Conservation (phyloP, 2,797 vertebrate genomes). For the Steatocranus sp. region DNA sequence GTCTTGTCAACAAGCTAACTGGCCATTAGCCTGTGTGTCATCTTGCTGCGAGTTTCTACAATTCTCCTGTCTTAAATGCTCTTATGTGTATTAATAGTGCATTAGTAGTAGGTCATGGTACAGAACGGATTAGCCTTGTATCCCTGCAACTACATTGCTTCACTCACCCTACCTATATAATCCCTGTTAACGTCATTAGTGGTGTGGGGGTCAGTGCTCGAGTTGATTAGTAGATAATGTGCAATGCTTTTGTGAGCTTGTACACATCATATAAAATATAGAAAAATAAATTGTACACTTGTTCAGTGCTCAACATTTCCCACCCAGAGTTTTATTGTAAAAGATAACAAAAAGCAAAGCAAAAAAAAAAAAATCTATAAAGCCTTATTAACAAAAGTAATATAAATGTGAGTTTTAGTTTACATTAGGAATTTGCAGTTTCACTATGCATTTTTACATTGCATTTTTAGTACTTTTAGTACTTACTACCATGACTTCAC, state of each 20-base stretch:
- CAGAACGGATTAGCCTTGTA: conserved; percentile 49
- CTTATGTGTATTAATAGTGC: conserved; percentile 12
- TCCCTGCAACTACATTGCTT: background rate
- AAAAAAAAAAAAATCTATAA: background rate
- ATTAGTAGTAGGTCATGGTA: conserved; percentile 15
- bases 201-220: background rate
- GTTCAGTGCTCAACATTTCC: background rate
- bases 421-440: background rate
- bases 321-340: background rate
- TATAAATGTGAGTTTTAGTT: background rate
- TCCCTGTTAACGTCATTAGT: conserved; percentile 7
- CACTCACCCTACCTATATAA: conserved; percentile 13
- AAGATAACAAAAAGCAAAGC: background rate
- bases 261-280: background rate
- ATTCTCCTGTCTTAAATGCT: conserved; percentile 8
- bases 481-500: background rate
- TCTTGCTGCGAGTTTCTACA: background rate
- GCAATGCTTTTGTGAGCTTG: background rate
- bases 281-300: background rate
- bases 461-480: background rate
- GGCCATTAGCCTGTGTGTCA: background rate
- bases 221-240: background rate
- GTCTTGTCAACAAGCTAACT: background rate
- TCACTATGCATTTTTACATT: background rate
- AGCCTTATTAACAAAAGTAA: background rate